Evolutionary conservation across 2,113 vertebrate species (phyloP), one percentile per base, ranked within the genome.

Genomic region (Elephas maximus): DNA sequence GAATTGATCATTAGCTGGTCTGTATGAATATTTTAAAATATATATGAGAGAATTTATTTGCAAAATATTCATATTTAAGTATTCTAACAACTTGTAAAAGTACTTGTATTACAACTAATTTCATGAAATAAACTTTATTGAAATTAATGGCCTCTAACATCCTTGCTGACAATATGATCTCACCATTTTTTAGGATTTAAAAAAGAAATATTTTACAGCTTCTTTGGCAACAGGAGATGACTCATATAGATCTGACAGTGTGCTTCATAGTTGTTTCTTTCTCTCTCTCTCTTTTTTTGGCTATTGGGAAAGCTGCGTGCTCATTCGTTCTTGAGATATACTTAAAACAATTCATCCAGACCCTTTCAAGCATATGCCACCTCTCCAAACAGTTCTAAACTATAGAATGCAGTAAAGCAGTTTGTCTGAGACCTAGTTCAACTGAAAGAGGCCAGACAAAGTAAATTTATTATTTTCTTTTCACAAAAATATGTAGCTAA

Each of bases 191-290:
- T 80, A 87, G 24, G 44, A 87, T 91, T 71, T 41, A 81, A 87
- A 94, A 94, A 85, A 33, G 53, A 63, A 80, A 63, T 63, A 73
- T 83, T 96, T n/a, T 94, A 33, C 10, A 81, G 60, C 84, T 94
- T 44, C 51, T 89, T 81, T 95, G 74, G 51, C 63, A 97, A 74
- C 28, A 91, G 20, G 62, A 80, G 82, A 23, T 92, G 82, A 77
- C 30, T 96, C 69, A 86, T 45, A 67, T 6, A 83, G 60, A 86
- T 79, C 11, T 65, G 82, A 94, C 48, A 74, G 20, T 71, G 9
- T 41, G 23, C 85, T 93, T 85, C 63, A 88, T 85, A 88, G 28
- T 86, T 71, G 1, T 77, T 81, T 79, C 14, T 65, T 63, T 51
- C 67, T 65, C 3, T 24, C 5, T 67, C 17, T 37, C 69, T 11